phyloP scores from a whole-genome alignment of 2,113 vertebrate genomes.

The Dicrurus megarhynchus region DNA sequence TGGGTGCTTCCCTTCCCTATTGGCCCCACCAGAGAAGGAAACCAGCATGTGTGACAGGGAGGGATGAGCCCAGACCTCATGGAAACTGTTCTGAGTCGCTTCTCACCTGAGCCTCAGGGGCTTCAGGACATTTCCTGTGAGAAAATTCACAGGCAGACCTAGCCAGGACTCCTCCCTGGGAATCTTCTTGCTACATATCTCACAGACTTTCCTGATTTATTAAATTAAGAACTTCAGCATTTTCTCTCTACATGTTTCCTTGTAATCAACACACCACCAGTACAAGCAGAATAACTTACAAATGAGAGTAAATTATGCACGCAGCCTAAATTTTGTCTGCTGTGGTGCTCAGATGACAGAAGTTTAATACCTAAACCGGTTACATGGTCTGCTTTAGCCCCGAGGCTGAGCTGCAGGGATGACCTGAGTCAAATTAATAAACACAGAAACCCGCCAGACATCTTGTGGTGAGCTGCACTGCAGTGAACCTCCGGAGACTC shows the following conservation, averaged over 20 bases:
- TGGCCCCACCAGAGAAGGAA: not conserved
- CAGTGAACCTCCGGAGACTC: not conserved
- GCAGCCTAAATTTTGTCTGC: not conserved
- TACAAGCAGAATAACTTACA: conserved; percentile 10
- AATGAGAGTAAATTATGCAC: not conserved
- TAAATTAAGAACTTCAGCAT: not conserved
- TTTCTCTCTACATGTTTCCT: not conserved
- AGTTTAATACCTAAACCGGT: not conserved
- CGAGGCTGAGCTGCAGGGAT: not conserved
- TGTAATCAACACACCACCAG: not conserved
- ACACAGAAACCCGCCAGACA: not conserved
- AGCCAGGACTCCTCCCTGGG: not conserved
- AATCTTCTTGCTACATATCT: not conserved
- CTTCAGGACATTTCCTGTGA: not conserved
- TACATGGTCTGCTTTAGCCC: not conserved
- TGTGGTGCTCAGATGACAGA: not conserved
- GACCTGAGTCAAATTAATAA: not conserved
- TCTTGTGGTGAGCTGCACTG: not conserved
- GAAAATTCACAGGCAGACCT: not conserved
- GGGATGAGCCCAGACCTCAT: not conserved
- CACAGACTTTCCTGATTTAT: not conserved
- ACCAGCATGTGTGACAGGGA: accelerated
- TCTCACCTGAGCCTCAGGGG: not conserved
- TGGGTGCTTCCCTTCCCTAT: not conserved
- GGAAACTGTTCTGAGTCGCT: not conserved